Evolutionary conservation across 30 jellyfish, hydroid and myxozoan species (phyloP).

Genomic region (Cassiopea xamachana): DNA sequence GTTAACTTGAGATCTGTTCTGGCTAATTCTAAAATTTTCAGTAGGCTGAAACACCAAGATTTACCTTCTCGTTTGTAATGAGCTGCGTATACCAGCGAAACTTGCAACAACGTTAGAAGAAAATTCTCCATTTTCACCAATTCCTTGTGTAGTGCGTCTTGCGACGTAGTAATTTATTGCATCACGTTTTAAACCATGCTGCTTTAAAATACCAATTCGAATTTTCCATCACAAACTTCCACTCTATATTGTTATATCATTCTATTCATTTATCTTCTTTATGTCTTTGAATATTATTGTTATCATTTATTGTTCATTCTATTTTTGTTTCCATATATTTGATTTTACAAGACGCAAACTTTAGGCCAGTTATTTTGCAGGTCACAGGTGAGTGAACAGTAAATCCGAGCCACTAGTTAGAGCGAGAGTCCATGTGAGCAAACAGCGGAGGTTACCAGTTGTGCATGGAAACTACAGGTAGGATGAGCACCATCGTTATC

Average conservation of each 20-base stretch:
- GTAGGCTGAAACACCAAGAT: neutral
- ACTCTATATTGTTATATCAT: neutral
- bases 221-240: neutral
- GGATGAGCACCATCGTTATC: slow-evolving; percentile 24
- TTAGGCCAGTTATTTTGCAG: slow-evolving; percentile 34
- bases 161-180: too few species aligned
- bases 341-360: slow-evolving; percentile 29
- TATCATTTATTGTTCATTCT: neutral
- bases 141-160: neutral
- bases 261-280: neutral
- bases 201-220: neutral
- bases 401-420: neutral
- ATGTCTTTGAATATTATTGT: neutral
- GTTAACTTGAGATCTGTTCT: neutral
- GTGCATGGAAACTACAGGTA: slow-evolving; percentile 48
- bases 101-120: neutral
- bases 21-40: neutral
- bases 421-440: slow-evolving; percentile 44
- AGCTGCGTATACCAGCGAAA: slow-evolving; percentile 4
- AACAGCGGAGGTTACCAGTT: slow-evolving; percentile 22
- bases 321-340: neutral
- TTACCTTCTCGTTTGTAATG: slow-evolving; percentile 1
- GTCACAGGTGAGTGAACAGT: slow-evolving; percentile 37
- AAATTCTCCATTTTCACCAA: slow-evolving; percentile 10
- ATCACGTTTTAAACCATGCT: neutral